phyloP scores from a whole-genome alignment of 2,113 vertebrate genomes.

The Puntigrus tetrazona region DNA sequence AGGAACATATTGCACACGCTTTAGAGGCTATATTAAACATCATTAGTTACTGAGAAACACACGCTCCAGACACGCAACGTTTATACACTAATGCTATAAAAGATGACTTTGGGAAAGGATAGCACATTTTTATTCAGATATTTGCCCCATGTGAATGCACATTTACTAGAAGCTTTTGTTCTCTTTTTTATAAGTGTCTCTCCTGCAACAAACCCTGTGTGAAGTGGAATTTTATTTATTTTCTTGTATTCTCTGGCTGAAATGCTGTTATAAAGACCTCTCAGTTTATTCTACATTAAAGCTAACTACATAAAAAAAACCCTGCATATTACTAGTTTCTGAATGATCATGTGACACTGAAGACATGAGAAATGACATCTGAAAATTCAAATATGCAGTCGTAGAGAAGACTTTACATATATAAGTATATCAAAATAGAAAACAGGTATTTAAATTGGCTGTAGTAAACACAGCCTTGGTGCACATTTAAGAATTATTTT shows the following conservation, averaged over 20 bases:
- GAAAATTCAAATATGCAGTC: too few species aligned
- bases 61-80: slow-evolving; percentile 48
- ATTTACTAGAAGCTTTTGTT: slow-evolving; percentile 27
- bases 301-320: too few species aligned
- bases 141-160: slow-evolving; percentile 20
- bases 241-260: slow-evolving; percentile 1
- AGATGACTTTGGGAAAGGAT: slow-evolving; percentile 7
- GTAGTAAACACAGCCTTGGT: background rate
- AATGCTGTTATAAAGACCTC: background rate
- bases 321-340: too few species aligned
- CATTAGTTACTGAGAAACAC: slow-evolving; percentile 43
- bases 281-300: background rate
- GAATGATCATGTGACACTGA: too few species aligned
- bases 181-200: slow-evolving; percentile 14
- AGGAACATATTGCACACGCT: slow-evolving; percentile 37
- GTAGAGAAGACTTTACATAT: too few species aligned
- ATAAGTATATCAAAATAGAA: too few species aligned
- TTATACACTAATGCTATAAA: slow-evolving; percentile 46
- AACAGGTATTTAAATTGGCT: too few species aligned
- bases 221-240: background rate
- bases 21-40: slow-evolving; percentile 46
- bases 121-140: slow-evolving; percentile 18
- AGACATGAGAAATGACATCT: too few species aligned
- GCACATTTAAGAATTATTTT: background rate
- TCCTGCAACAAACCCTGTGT: too few species aligned